These are phyloP conservation scores for Exephanes ischioxanthus DNA, from an alignment of 2,888 invertebrate species.

Conservation along the genomic window DNA sequence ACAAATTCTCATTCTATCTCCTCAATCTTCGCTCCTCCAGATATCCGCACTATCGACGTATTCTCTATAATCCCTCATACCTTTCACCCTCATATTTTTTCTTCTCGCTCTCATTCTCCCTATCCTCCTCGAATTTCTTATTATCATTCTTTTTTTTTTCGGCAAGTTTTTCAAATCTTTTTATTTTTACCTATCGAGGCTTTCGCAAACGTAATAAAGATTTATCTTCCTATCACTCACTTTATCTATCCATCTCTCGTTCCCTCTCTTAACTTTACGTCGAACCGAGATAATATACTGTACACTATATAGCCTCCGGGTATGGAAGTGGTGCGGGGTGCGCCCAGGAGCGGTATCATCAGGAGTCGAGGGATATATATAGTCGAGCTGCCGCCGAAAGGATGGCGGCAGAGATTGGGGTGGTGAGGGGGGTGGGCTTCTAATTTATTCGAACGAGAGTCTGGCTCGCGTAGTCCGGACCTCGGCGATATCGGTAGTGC, in stretches of 20 bases:
- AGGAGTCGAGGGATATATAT: background rate
- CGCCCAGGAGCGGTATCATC: background rate
- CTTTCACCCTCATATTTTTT: conserved; percentile 1
- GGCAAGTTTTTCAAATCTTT: background rate
- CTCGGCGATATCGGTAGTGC: conserved; percentile 68
- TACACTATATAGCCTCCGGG: background rate
- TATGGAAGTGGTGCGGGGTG: background rate
- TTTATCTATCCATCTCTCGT: conserved; percentile 54
- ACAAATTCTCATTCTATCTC: background rate
- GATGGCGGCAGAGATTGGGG: conserved; percentile 3
- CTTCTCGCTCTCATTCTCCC: background rate
- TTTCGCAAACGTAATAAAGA: conserved; percentile 59
- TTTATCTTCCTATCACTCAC: conserved; percentile 64
- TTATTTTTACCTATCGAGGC: conserved; percentile 11
- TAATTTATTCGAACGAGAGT: conserved; percentile 71
- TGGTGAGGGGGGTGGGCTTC: conserved; percentile 41
- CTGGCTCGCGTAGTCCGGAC: conserved; percentile 36
- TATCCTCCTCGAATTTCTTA: conserved; percentile 12
- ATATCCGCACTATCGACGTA: background rate
- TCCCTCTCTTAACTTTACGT: background rate
- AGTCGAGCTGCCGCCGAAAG: conserved; percentile 2
- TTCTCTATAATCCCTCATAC: background rate
- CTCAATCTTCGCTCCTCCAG: background rate
- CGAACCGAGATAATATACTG: conserved; percentile 17
- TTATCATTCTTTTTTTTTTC: background rate